phyloP scores from a whole-genome alignment of 2,797 vertebrate species.

The Falco novaeseelandiae region DNA sequence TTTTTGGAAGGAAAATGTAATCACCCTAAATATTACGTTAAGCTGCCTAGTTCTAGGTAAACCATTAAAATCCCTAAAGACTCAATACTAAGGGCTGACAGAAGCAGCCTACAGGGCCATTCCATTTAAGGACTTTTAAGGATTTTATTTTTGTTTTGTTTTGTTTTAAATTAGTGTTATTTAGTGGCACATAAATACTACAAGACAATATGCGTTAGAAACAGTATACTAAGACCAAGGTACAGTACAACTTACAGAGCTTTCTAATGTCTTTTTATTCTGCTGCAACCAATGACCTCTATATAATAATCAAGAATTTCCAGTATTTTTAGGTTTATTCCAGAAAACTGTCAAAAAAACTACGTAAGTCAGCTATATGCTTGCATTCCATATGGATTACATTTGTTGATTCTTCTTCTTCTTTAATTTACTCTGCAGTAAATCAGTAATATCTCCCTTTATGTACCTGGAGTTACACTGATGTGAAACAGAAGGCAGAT shows the following conservation, averaged over 20 bases:
- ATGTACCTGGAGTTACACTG: neutral
- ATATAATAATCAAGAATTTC: neutral
- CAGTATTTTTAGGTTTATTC: neutral
- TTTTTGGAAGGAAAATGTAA: neutral
- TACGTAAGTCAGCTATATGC: neutral
- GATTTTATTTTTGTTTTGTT: neutral
- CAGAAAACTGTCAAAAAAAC: neutral
- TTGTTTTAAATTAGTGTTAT: neutral
- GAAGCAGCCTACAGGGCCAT: neutral
- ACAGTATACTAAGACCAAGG: neutral
- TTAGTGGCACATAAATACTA: neutral
- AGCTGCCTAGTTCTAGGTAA: neutral
- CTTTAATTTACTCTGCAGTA: neutral
- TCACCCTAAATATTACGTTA: neutral
- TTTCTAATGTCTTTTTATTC: neutral
- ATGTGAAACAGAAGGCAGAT: neutral
- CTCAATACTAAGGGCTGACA: neutral
- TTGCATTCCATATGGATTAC: neutral
- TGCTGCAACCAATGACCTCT: neutral
- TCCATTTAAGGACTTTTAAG: neutral
- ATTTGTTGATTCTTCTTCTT: neutral
- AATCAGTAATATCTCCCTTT: neutral
- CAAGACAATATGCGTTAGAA: neutral
- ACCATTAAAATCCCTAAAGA: neutral
- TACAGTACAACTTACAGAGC: neutral